Evolutionary conservation across 2,797 vertebrate genomes (phyloP), one percentile per base, ranked within the genome.

Genomic region (Hippopotamyrus pictus): DNA sequence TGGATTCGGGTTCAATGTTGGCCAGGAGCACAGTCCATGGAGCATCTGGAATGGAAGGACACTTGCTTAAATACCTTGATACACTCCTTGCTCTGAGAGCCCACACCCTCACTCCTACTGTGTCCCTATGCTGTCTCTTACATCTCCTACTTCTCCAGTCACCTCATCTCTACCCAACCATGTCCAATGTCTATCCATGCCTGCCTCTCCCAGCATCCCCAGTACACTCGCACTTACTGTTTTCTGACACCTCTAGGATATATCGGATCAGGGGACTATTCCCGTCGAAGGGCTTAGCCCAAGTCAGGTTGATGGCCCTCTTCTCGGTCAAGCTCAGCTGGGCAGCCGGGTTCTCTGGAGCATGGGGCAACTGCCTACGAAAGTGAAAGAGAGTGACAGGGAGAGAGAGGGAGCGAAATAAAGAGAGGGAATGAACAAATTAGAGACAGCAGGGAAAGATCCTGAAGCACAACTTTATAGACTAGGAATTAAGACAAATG

Each of bases 201-300:
- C 91, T 90, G 89, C 65, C 90, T 92, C 90, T 91, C 89, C 89
- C 90, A 88, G 91, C 89, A 11, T 82, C n/a, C 46, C 29, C 46
- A 2, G 83, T 41, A 69, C 6, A 95, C 98, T 97, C 95, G 99
- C 98, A 95, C 98, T 98, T 95, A 99, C 98, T 99, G 95, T 99
- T 99, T 92, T 99, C 98, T 0, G 98, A 99, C 93, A 99, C 97
- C 93, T 99, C 98, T 93, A 99, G 93, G 91, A 98, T 88, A 90
- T 99, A 99, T 91, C 96, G 97, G 91, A 98, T 95, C 92, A 99
- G 95, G 0, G 98, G 98, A 92, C 98, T 99, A 96, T 99, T 99
- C 85, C 98, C 98, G 0, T 99, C 98, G 0, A 99, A 99, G 83
- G 98, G 97, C 88, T 97, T 97, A 76, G 97, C 96, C 98, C 98